These are phyloP conservation scores for Eptesicus fuscus DNA, from an alignment of 2,113 vertebrate species.

Conservation along the genomic window DNA sequence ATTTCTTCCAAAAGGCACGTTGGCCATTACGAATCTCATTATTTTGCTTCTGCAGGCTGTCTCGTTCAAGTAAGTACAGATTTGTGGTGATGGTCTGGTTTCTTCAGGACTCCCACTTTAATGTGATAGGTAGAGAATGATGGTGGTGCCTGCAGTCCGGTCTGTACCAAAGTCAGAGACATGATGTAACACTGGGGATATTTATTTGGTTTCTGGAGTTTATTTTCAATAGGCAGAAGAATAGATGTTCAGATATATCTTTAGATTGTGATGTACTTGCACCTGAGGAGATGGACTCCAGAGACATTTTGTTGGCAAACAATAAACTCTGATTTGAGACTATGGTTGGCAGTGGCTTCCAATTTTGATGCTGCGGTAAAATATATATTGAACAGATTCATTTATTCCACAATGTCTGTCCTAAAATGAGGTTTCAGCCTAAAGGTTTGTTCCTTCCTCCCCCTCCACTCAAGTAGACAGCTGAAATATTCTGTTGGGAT, in stretches of 20 bases:
- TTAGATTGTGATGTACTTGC: neutral
- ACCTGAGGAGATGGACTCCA: neutral
- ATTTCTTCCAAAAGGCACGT: conserved; percentile 40
- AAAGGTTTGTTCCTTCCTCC: neutral
- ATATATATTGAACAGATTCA: neutral
- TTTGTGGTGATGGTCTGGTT: neutral
- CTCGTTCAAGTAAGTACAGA: conserved; percentile 38
- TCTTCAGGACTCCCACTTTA: conserved; percentile 28
- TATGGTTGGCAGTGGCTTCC: neutral
- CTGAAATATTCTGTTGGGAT: neutral
- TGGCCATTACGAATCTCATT: neutral
- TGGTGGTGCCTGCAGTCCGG: neutral
- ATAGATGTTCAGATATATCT: neutral
- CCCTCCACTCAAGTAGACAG: neutral
- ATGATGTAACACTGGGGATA: neutral
- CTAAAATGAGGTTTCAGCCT: neutral
- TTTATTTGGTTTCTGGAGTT: neutral
- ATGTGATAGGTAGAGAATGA: neutral
- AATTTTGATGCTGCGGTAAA: neutral
- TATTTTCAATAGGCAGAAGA: conserved; percentile 20
- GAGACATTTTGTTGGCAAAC: neutral
- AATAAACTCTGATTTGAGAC: neutral
- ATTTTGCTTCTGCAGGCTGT: conserved; percentile 42
- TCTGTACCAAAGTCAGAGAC: neutral
- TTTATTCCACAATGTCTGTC: neutral